Percentiles rank a stretch among this genome's conserved stretches.
These are phyloP conservation scores for Xiphydria camelus DNA, from an alignment of 2,888 invertebrate species.

Conservation along the genomic window DNA sequence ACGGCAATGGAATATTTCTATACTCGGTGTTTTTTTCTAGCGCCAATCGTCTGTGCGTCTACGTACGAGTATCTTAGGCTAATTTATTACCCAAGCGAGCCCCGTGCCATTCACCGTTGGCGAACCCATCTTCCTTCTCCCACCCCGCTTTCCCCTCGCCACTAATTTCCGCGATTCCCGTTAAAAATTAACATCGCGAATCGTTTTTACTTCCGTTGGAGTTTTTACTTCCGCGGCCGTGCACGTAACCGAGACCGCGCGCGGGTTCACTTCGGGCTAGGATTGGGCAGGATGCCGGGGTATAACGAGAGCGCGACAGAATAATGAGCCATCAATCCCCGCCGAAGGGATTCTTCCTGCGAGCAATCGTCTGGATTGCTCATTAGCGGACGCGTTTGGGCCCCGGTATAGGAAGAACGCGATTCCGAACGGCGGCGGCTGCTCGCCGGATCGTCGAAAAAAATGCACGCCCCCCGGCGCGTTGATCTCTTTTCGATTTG, in stretches of 20 bases:
- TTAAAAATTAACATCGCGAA: not conserved
- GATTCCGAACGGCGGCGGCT: not conserved
- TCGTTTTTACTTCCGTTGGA: slow-evolving; percentile 1
- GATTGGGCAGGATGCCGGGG: not conserved
- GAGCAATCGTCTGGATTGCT: slow-evolving; percentile 1
- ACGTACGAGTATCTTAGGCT: too few species aligned
- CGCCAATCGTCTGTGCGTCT: too few species aligned
- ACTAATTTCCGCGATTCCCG: too few species aligned
- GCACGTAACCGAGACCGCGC: not conserved
- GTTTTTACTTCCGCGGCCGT: slow-evolving; percentile 1
- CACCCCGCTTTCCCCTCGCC: too few species aligned
- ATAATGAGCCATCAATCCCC: slow-evolving; percentile 1
- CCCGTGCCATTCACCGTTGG: not conserved
- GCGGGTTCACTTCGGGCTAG: not conserved
- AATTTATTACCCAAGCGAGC: too few species aligned
- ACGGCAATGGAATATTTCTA: too few species aligned
- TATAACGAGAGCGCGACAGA: not conserved
- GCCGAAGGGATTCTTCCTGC: not conserved
- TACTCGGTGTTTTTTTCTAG: too few species aligned
- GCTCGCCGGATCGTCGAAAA: not conserved
- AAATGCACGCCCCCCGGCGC: not conserved
- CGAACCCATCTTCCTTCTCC: not conserved
- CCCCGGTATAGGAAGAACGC: not conserved
- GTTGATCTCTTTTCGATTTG: not conserved
- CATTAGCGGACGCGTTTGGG: slow-evolving; percentile 1